These are phyloP conservation scores for Pantelozetes paolii DNA, from an alignment of 2,888 invertebrate genomes.

Conservation along the genomic window DNA sequence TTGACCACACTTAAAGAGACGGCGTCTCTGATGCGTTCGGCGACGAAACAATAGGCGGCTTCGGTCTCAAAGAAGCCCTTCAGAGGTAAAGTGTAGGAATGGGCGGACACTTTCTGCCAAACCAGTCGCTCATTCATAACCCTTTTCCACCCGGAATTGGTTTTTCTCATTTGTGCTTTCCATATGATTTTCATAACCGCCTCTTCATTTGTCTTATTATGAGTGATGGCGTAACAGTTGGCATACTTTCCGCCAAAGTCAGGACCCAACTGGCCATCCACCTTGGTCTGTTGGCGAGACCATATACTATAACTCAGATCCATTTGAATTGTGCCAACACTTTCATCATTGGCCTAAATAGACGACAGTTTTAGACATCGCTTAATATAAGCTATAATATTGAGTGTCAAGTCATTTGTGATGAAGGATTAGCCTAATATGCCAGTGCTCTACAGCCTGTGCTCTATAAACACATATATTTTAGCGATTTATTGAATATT, in stretches of 20 bases:
- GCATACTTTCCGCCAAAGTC: conserved; percentile 33
- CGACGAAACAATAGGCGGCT: conserved; percentile 37
- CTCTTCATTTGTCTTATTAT: conserved; percentile 30
- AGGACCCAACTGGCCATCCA: conserved; percentile 19
- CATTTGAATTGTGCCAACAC: conserved; percentile 35
- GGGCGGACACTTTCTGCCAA: conserved; percentile 35
- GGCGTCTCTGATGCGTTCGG: neutral
- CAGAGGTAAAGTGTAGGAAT: conserved; percentile 17
- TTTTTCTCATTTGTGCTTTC: conserved; percentile 35
- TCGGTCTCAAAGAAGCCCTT: conserved; percentile 39
- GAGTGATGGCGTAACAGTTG: conserved; percentile 12
- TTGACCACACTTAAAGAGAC: conserved; percentile 31
- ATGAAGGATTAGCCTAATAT: too few relatives aligned
- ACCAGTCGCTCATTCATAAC: conserved; percentile 39
- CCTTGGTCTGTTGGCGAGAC: conserved; percentile 9
- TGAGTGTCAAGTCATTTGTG: too few relatives aligned
- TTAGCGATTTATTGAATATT: neutral
- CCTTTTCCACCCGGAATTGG: conserved; percentile 27
- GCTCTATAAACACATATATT: conserved; percentile 9
- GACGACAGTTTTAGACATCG: conserved; percentile 2
- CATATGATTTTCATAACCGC: conserved; percentile 36
- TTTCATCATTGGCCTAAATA: conserved; percentile 1
- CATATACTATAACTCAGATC: conserved; percentile 34
- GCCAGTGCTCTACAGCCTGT: neutral
- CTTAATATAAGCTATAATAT: too few relatives aligned